These are phyloP conservation scores for Sibirionetta formosa DNA, from an alignment of 2,797 vertebrate species.

Conservation along the genomic window DNA sequence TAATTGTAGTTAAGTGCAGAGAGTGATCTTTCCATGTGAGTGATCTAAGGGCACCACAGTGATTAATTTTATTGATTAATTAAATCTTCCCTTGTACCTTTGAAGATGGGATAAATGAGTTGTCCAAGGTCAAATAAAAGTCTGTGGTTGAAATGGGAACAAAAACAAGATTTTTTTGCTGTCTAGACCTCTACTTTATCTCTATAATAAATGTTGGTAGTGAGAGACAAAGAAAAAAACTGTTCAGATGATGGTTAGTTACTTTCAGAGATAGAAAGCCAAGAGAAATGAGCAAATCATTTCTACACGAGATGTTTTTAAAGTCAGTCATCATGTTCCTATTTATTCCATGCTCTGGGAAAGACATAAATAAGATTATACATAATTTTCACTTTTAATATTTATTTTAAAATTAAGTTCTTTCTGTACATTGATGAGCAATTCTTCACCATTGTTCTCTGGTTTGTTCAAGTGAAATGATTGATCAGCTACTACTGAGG, in stretches of 20 bases:
- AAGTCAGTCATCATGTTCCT: rapidly evolving
- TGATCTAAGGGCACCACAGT: neutral
- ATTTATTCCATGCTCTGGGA: neutral
- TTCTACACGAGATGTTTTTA: neutral
- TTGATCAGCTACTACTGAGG: neutral
- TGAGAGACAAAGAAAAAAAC: constrained; percentile 18
- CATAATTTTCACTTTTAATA: neutral
- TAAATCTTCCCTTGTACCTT: constrained; percentile 34
- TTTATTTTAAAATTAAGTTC: neutral
- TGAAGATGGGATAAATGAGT: constrained; percentile 60
- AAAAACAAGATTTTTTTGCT: constrained; percentile 43
- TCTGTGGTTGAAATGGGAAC: neutral
- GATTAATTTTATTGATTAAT: constrained; percentile 51
- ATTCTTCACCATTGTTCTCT: neutral
- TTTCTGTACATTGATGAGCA: neutral
- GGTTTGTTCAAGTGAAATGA: neutral
- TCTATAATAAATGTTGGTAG: constrained; percentile 18
- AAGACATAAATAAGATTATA: neutral
- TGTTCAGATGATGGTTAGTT: neutral
- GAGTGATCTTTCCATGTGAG: neutral
- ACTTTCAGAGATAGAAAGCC: neutral
- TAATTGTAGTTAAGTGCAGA: neutral
- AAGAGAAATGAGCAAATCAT: neutral
- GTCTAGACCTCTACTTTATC: constrained; percentile 46
- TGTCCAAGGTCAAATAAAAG: constrained; percentile 30